Base-by-base conservation (phyloP, 2,797 vertebrate species). In the Pantherophis alleghaniensis region DNA sequence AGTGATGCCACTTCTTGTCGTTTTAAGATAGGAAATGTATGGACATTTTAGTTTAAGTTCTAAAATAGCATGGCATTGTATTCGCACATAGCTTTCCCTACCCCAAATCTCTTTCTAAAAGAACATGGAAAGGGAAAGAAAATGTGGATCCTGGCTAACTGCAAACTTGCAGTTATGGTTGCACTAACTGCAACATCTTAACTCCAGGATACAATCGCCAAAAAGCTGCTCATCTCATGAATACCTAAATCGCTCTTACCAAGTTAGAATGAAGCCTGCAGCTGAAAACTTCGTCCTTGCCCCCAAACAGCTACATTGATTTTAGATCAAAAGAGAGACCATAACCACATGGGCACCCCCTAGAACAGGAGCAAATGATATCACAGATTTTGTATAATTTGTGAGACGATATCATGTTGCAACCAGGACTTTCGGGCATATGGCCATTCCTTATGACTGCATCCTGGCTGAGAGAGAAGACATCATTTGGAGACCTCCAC, bases 381-480 rank as follows among this genome's bases (percentile, higher is more conserved):
- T 24, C 74, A 83, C 4, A 22, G 20, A 83, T 42, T 47, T 47
- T 83, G 74, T 37, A 47, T 47, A 24, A 47, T 83, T 42, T 42
- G 20, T 47, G 10, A 47, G 20, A 42, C 2, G 74, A 47, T 1
- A 42, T 12, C n/a, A 24, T 83, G 37, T 24, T 47, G 37, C 74
- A 83, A 47, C 20, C 26, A 91, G 18, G 94, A 11, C 7, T 92
- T 55, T 32, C 74, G 42, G 93, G 42, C 61, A 3, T 37, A 42
- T 0, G 0, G 5, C 12, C 4, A 28, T 20, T 61, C 56, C 26
- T 42, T 9, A 26, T 24, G 56, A 51, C 2, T 59, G 13, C 47
- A 61, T 59, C 20, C 61, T 26, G 18, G 37, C 42, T 20, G 42
- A 7, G 11, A 37, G 24, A n/a, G 11, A 91, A 92, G 89, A 51